A percentile compares a stretch with the other conserved stretches of the same genome.
Conservation (phyloP, 1,140 invertebrate genomes). For the Oryctes rhinoceros region DNA sequence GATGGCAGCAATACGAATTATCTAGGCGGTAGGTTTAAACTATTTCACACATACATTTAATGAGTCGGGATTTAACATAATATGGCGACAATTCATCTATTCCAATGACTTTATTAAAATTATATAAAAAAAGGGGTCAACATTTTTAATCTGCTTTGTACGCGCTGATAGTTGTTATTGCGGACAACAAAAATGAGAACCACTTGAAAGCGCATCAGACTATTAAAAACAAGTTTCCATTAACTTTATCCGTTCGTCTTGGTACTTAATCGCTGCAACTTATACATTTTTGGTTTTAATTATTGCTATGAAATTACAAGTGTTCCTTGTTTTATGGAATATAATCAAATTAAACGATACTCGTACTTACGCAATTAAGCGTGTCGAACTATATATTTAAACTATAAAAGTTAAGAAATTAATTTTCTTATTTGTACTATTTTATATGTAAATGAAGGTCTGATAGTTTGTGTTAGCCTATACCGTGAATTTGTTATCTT, state of each 20-base stretch:
- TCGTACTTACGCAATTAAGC: too few relatives aligned
- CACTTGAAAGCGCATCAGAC: not conserved
- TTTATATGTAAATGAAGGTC: too few relatives aligned
- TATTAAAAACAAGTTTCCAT: slow-evolving; percentile 9
- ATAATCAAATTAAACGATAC: not conserved
- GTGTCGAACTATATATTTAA: too few relatives aligned
- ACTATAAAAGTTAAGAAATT: too few relatives aligned
- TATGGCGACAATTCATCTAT: too few relatives aligned
- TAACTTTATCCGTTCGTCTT: not conserved
- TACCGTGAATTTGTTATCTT: too few relatives aligned
- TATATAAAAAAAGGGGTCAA: too few relatives aligned
- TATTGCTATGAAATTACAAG: not conserved
- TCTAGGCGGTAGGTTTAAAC: not conserved
- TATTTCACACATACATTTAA: too few relatives aligned
- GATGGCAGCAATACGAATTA: slow-evolving; percentile 3
- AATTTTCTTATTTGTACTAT: too few relatives aligned
- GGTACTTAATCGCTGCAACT: not conserved
- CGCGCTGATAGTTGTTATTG: not conserved
- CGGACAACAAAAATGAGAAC: not conserved
- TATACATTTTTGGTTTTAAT: not conserved
- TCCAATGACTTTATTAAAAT: too few relatives aligned
- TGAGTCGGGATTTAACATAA: too few relatives aligned
- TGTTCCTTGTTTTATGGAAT: not conserved
- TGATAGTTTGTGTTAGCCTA: too few relatives aligned
- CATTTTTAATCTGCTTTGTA: not conserved